Percentiles rank a stretch among this genome's conserved stretches.
Conservation (phyloP, 2,888 invertebrate species). For the Crepidodera aurea region DNA sequence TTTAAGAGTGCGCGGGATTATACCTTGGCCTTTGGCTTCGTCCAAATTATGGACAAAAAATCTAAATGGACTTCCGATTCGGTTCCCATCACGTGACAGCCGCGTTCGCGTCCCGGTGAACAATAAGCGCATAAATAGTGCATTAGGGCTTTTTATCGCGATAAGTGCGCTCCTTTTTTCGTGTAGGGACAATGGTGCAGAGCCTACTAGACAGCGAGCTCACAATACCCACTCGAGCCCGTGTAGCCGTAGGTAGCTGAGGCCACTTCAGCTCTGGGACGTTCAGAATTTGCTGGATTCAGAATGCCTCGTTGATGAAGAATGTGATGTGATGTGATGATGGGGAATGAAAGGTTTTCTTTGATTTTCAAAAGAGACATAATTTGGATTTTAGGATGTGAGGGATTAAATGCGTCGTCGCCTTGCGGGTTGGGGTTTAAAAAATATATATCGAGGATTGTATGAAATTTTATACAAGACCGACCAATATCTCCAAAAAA, state of each 20-base stretch:
- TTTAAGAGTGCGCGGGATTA: too few species aligned
- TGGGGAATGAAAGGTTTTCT: constrained; percentile 6
- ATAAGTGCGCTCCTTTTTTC: constrained; percentile 52
- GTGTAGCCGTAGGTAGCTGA: constrained; percentile 54
- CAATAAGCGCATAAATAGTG: constrained; percentile 51
- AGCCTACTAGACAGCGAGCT: constrained; percentile 20
- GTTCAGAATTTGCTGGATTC: constrained; percentile 6
- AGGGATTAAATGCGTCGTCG: background rate
- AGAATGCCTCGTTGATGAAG: constrained; percentile 14
- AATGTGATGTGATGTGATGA: background rate
- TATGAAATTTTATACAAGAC: too few species aligned
- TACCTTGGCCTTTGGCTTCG: too few species aligned
- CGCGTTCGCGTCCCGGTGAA: constrained; percentile 28
- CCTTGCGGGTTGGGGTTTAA: background rate
- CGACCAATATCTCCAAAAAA: too few species aligned
- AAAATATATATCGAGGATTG: too few species aligned
- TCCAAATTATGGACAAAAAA: too few species aligned
- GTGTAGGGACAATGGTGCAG: constrained; percentile 47
- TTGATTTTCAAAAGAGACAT: background rate
- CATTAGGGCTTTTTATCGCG: constrained; percentile 53
- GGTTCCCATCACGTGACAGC: constrained; percentile 36
- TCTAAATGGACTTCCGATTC: constrained; percentile 23
- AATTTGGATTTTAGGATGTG: constrained; percentile 1
- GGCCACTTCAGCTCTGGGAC: constrained; percentile 46
- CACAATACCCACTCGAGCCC: constrained; percentile 53